Evolutionary conservation across 2,888 invertebrate species (phyloP), one percentile per base, ranked within the genome.

Genomic region (Argyresthia albistria): DNA sequence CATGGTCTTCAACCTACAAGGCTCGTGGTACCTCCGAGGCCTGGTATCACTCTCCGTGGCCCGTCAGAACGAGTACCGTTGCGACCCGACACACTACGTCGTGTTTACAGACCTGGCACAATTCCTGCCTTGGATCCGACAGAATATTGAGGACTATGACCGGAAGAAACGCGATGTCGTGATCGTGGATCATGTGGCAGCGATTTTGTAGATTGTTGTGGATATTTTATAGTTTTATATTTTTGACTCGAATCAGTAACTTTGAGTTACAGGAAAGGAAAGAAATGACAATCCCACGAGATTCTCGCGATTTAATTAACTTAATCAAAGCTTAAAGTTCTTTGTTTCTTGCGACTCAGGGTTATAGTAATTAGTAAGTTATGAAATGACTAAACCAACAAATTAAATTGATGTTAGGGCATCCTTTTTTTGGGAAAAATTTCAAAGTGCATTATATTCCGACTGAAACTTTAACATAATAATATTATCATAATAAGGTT

Each of bases 31-130:
- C 65, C 71, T 88, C 1, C 67, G 88, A 7, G 90, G 90, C 0
- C 65, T 91, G 12, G 90, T 90, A 1, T 90, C 90, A 0, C 71
- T 90, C 1, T 89, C 90, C 0, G 90, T 90, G 2, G 90, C 90
- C 0, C 64, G 89, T 35, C 89, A 90, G 60, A 88, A 89, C 62
- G 88, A 89, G 57, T 81, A 84, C 59, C 70, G 89, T 8, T 91
- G 91, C 58, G 90, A 91, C 58, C 87, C 90, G 0, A 76, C 80
- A 0, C 89, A 91, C 59, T 91, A 90, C 66, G 89, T 90, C 14
- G 88, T 91, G 7, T 91, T 91, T 61, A 91, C 91, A 0, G 91
- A 91, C 57, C 69, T 89, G 25, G 90, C 90, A 6, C 89, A 90
- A 65, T 84, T 89, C 72, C 63, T 88, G 55, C 78, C 86, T 8